A percentile compares a stretch with the other conserved stretches of the same genome.
These are phyloP conservation scores for Hippocampus mohnikei DNA, from an alignment of 2,113 vertebrate species.

Conservation along the genomic window DNA sequence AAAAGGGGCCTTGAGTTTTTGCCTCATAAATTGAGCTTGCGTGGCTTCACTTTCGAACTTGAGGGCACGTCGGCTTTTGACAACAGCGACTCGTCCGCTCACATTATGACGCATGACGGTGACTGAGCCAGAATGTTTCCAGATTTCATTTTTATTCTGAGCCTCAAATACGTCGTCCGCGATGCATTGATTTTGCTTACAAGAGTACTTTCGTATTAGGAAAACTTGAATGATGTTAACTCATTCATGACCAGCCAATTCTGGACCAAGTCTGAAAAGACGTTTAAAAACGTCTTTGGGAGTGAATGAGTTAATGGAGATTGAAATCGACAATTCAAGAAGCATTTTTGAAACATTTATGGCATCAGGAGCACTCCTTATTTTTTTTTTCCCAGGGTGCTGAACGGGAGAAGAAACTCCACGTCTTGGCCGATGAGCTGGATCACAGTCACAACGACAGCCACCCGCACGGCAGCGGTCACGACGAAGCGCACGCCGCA, in stretches of 20 bases:
- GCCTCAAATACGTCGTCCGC: not conserved
- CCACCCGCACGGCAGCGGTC: constrained; percentile 15
- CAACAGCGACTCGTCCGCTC: not conserved
- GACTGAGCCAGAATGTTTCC: not conserved
- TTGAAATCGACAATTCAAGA: too few species aligned
- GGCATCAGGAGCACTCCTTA: not conserved
- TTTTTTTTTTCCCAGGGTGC: constrained; percentile 47
- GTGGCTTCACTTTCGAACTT: not conserved
- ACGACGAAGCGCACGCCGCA: constrained; percentile 11
- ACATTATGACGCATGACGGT: not conserved
- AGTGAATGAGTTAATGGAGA: too few species aligned
- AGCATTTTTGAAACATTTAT: not conserved
- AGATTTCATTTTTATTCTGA: not conserved
- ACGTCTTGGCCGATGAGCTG: constrained; percentile 47
- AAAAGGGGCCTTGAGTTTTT: not conserved
- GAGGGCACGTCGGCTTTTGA: not conserved
- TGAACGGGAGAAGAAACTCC: constrained; percentile 61
- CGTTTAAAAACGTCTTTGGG: too few species aligned
- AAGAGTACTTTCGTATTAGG: not conserved
- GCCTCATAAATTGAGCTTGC: not conserved
- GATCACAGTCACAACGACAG: constrained; percentile 63
- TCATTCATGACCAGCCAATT: too few species aligned
- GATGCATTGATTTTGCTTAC: not conserved
- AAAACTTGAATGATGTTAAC: too few species aligned
- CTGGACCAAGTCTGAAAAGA: too few species aligned